Evolutionary conservation across 2,888 invertebrate species (phyloP).

Genomic region (Caenorhabditis imperialis): DNA sequence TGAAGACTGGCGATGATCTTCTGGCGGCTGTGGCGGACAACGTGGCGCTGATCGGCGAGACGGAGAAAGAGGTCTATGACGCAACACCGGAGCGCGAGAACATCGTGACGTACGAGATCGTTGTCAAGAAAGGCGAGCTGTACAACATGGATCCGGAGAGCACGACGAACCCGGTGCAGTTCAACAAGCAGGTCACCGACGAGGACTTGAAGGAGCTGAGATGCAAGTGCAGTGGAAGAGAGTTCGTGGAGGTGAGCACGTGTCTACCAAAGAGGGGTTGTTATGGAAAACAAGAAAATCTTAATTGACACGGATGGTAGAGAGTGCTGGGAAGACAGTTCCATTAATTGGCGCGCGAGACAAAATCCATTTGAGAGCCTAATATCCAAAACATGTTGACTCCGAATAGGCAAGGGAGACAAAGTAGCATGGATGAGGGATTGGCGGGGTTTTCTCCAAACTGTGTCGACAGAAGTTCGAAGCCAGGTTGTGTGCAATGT

Average conservation of each 20-base stretch:
- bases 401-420: no score
- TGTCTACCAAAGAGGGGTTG: no score
- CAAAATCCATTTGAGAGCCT: no score
- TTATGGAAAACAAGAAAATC: no score
- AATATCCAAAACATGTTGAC: no score
- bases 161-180: background rate
- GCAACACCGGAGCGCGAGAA: background rate
- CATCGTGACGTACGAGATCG: background rate
- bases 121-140: slow-evolving; percentile 4
- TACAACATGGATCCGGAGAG: background rate
- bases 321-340: no score
- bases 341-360: no score
- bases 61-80: background rate
- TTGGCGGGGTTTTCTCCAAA: no score
- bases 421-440: no score
- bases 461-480: no score
- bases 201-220: background rate
- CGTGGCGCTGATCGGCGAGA: background rate
- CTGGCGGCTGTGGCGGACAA: background rate
- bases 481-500: no score
- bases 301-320: no score
- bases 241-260: slow-evolving; percentile 4
- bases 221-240: background rate
- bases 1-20: background rate
- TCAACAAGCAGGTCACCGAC: slow-evolving; percentile 16